Base-by-base conservation (phyloP, 2,113 vertebrate species). In the Heptranchias perlo region DNA sequence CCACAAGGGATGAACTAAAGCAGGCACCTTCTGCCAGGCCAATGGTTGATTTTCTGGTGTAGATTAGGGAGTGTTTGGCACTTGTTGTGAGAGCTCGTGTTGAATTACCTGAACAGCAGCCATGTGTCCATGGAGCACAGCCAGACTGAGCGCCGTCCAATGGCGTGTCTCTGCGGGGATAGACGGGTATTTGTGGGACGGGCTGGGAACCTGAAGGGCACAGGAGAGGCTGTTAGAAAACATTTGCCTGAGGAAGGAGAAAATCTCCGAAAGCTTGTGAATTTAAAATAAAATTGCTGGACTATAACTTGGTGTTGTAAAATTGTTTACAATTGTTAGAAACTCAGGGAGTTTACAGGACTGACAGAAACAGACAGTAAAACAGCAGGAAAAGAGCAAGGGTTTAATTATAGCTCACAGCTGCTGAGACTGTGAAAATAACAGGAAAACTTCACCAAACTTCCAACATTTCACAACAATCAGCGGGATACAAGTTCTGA, bases 101-200 rank as follows among this genome's bases (percentile, higher is more conserved):
- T 44, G 18, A n/a, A 49, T 62, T 96, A 99, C 99, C 99, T 99
- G 99, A 98, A 99, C 98, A 98, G 99, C 99, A 97, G 99, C 99
- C 98, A 99, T 98, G 98, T 99, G 99, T 98, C 99, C 99, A 97
- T 99, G 99, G 97, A 99, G 99, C 98, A 99, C 99, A 97, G 99
- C 99, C 97, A 99, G 99, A 97, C 99, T 99, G 98, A 99, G 98
- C 97, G 99, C 98, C 97, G 99, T 99, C 98, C 98, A 99, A 98
- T 99, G 99, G 97, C 99, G 98, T 96, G 98, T 99, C 98, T 99
- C 99, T 1, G 99, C 98, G 97, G 99, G 99, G 98, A 99, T 98
- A 98, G 99, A 99, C 98, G 99, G 99, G 97, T 98, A 98, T 98
- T 98, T 99, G 98, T 99, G 99, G 97, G 99, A 98, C 98, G 99